Base-by-base conservation (phyloP, 2,113 vertebrate genomes). In the Ophthalmotilapia sp. region DNA sequence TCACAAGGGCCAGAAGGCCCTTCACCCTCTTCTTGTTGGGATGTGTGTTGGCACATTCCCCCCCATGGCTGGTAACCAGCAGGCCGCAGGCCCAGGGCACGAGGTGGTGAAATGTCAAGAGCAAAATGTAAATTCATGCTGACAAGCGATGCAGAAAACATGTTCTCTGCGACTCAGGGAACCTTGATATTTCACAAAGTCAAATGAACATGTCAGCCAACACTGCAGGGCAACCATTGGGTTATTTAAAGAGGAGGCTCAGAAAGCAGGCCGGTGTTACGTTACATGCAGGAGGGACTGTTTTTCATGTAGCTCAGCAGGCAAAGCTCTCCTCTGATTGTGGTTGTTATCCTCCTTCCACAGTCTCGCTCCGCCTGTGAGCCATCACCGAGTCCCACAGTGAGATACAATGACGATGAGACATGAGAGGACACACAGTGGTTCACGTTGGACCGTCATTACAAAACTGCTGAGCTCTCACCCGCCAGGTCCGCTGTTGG, bases 101-200 rank as follows among this genome's bases (percentile, higher is more conserved):
- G 12, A 45, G 82, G 86, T 92, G 93, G 91, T 93, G 89, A 95
- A 96, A 96, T 95, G 93, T 95, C 94, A 92, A 36, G 9, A 86
- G 68, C 65, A 47, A 92, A 95, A 96, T 93, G 90, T 91, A 94
- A 96, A 97, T 95, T 84, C 86, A 89, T 84, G 90, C 89, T 95
- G 96, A 96, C 96, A 97, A 93, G 90, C 89, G 58, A 90, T 84
- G 94, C 92, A 92, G 94, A 95, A 95, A 96, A 92, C 95, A 95
- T 95, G 95, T 94, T 95, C 93, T 93, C 83, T 85, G 87, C 91
- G 84, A 95, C 95, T 96, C 80, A 47, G 90, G 92, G 93, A 96
- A 93, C 96, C 93, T 94, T 96, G 95, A 95, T 96, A 96, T 96
- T 96, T 96, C 93, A 94, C 95, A 96, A 97, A 96, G 96, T 96